Conservation (phyloP, 2,797 vertebrate genomes). For the Crenichthys baileyi region DNA sequence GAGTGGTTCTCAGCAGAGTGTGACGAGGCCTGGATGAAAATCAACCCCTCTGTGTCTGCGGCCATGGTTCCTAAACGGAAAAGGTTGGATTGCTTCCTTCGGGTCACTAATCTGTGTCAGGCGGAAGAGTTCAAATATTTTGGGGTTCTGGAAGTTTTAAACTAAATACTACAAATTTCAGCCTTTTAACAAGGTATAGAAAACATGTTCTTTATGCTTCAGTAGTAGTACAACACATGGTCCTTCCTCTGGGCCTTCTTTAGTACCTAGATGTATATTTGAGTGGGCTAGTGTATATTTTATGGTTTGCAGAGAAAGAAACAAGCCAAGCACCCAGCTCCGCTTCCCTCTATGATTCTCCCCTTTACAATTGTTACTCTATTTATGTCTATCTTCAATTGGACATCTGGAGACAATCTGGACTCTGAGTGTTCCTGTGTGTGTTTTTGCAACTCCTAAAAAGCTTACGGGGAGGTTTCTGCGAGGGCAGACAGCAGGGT, state of each 20-base stretch:
- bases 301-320: constrained; percentile 27
- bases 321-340: constrained; percentile 49
- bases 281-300: constrained; percentile 3
- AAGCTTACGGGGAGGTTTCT: constrained; percentile 53
- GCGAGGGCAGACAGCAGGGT: constrained; percentile 27
- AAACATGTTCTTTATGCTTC: background rate
- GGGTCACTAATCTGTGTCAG: background rate
- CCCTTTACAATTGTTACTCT: constrained; percentile 50
- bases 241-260: background rate
- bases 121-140: background rate
- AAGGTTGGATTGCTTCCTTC: background rate
- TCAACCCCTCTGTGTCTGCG: background rate
- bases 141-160: background rate
- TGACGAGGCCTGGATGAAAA: background rate
- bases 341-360: constrained; percentile 25
- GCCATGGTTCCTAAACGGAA: background rate
- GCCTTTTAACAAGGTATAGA: background rate
- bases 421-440: constrained; percentile 39
- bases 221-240: background rate
- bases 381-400: constrained; percentile 68
- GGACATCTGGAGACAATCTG: constrained; percentile 76
- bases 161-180: background rate
- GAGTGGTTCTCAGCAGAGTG: background rate
- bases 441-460: constrained; percentile 41
- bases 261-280: background rate